phyloP scores from a whole-genome alignment of 2,888 invertebrate genomes.

The Euclidia mi region DNA sequence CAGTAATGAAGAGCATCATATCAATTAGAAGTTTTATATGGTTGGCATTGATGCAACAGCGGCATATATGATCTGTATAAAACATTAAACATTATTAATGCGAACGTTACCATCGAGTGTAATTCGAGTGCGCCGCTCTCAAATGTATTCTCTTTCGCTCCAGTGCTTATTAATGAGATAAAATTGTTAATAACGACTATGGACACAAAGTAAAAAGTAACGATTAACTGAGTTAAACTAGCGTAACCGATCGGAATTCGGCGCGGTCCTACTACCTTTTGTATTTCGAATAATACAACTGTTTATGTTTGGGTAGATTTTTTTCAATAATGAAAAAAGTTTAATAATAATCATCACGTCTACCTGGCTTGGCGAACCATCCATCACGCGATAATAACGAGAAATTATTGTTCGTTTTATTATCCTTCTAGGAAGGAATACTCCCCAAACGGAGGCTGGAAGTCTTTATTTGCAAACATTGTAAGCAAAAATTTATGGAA shows the following conservation, averaged over 20 bases:
- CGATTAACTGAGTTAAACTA: conserved; percentile 87
- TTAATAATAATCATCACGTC: conserved; percentile 76
- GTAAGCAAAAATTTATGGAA: conserved; percentile 64
- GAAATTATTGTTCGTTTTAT: conserved; percentile 79
- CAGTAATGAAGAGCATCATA: conserved; percentile 47
- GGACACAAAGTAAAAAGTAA: conserved; percentile 81
- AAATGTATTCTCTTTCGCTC: conserved; percentile 80
- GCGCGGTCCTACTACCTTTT: conserved; percentile 79
- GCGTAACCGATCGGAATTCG: conserved; percentile 87
- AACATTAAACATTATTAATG: conserved; percentile 80
- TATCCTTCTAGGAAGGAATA: conserved; percentile 71
- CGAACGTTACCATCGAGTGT: conserved; percentile 68
- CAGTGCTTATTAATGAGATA: conserved; percentile 85
- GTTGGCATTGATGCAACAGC: conserved; percentile 54
- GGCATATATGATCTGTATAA: conserved; percentile 72
- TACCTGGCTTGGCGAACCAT: conserved; percentile 82
- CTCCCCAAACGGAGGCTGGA: conserved; percentile 69
- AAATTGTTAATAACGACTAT: conserved; percentile 83
- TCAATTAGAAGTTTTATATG: conserved; percentile 52
- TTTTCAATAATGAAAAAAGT: conserved; percentile 66
- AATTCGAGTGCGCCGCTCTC: conserved; percentile 69
- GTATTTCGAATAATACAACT: conserved; percentile 81
- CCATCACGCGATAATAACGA: conserved; percentile 85
- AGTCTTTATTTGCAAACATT: conserved; percentile 87
- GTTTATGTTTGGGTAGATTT: conserved; percentile 85